A percentile compares a stretch with the other conserved stretches of the same genome.
These are phyloP conservation scores for Cantharis rustica DNA, from an alignment of 2,888 invertebrate species.

Conservation along the genomic window DNA sequence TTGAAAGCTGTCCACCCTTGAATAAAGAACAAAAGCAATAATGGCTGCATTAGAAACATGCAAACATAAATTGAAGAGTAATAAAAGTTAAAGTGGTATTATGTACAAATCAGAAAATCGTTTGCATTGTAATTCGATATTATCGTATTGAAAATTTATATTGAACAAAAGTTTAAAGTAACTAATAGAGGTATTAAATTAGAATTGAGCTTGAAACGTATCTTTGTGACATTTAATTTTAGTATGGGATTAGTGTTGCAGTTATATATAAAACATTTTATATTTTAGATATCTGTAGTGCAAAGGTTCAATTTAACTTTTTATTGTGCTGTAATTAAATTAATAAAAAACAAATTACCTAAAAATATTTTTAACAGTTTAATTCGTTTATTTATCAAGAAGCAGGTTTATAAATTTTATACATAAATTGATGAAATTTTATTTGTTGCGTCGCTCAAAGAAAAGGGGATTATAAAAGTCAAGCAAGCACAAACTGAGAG, in stretches of 20 bases:
- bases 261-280: slow-evolving; percentile 24
- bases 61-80: slow-evolving; percentile 4
- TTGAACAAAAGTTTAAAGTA: slow-evolving; percentile 20
- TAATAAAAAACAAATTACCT: background rate
- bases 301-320: slow-evolving; percentile 31
- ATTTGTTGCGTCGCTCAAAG: background rate
- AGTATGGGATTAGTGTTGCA: slow-evolving; percentile 23
- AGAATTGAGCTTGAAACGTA: slow-evolving; percentile 8
- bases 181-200: slow-evolving; percentile 23
- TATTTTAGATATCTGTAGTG: slow-evolving; percentile 32
- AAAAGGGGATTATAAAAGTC: slow-evolving; percentile 15
- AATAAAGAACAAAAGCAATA: background rate
- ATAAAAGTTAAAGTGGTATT: slow-evolving; percentile 17
- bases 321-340: slow-evolving; percentile 1
- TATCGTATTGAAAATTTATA: slow-evolving; percentile 20
- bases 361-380: background rate
- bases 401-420: background rate
- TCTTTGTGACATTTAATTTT: slow-evolving; percentile 26
- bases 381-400: background rate
- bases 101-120: slow-evolving; percentile 26
- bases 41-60: background rate
- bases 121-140: slow-evolving; percentile 20
- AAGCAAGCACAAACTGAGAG: slow-evolving; percentile 8
- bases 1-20: background rate
- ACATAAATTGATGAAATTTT: background rate